Conservation (phyloP, 2,888 invertebrate genomes). For the Cerastis rubricosa region DNA sequence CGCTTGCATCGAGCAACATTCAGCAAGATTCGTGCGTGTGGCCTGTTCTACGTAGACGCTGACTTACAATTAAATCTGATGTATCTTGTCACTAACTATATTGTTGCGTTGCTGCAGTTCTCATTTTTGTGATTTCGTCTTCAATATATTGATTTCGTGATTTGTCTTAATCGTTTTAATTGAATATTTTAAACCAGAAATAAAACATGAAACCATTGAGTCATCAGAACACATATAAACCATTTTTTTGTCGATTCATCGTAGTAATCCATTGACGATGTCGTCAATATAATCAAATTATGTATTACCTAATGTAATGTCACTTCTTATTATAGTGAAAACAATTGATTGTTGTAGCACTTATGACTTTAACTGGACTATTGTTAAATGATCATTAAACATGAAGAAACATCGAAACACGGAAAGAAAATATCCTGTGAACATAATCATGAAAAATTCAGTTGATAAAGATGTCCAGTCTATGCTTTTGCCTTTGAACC, state of each 20-base stretch:
- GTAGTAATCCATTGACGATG: background rate
- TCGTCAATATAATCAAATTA: background rate
- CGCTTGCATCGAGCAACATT: slow-evolving; percentile 19
- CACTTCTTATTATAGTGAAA: background rate
- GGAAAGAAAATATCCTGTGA: background rate
- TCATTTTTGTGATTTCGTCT: slow-evolving; percentile 9
- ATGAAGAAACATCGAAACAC: background rate
- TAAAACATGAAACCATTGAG: background rate
- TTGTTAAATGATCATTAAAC: background rate
- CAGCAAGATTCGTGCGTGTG: slow-evolving; percentile 8
- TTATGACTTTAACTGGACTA: background rate
- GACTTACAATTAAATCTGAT: background rate
- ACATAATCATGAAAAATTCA: background rate
- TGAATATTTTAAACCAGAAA: background rate
- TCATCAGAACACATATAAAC: background rate
- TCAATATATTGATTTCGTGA: background rate
- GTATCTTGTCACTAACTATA: background rate
- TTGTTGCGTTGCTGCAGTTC: slow-evolving; percentile 2
- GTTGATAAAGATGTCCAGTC: slow-evolving; percentile 39
- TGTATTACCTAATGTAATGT: background rate
- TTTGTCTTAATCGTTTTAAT: background rate
- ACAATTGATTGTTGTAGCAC: background rate
- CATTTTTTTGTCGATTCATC: background rate
- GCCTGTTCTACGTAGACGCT: slow-evolving; percentile 3
- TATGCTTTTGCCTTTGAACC: slow-evolving; percentile 43